A percentile compares a stretch with the other conserved stretches of the same genome.
These are phyloP conservation scores for Beroe ovata DNA, from an alignment of 37 sponge, comb jelly and placozoan genomes.

Conservation along the genomic window DNA sequence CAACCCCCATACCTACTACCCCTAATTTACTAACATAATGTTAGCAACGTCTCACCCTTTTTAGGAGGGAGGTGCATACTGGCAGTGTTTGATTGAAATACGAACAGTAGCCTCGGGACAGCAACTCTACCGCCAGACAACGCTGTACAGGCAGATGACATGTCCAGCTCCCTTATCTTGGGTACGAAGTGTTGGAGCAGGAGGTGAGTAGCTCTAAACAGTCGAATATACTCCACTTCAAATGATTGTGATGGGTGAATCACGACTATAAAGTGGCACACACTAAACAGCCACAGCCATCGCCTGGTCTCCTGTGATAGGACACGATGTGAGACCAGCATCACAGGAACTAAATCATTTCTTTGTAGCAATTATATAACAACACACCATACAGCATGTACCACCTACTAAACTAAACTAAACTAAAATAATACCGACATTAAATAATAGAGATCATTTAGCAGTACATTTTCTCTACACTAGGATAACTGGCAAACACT, in stretches of 20 bases:
- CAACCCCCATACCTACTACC: too few species aligned
- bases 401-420: too few species aligned
- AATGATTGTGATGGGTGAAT: slow-evolving; percentile 49
- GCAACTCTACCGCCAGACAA: not conserved
- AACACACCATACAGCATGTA: too few species aligned
- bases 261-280: slow-evolving; percentile 33
- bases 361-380: too few species aligned
- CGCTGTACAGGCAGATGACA: not conserved
- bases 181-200: slow-evolving; percentile 36
- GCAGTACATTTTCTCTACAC: too few species aligned
- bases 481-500: too few species aligned
- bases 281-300: slow-evolving; percentile 57
- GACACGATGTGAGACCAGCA: too few species aligned
- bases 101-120: slow-evolving; percentile 2
- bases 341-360: too few species aligned
- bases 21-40: too few species aligned
- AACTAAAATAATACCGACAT: too few species aligned
- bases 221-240: slow-evolving; percentile 52
- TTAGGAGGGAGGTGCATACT: slow-evolving; percentile 61
- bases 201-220: slow-evolving; percentile 12
- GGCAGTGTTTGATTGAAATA: slow-evolving; percentile 52
- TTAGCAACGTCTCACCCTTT: slow-evolving; percentile 44
- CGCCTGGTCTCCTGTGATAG: slow-evolving; percentile 5
- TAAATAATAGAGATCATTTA: too few species aligned
- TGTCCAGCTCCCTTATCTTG: slow-evolving; percentile 4